Percentiles rank a stretch among this genome's conserved stretches.
Evolutionary conservation across 2,113 vertebrate species (phyloP).

Genomic region (Synodontis membranacea): DNA sequence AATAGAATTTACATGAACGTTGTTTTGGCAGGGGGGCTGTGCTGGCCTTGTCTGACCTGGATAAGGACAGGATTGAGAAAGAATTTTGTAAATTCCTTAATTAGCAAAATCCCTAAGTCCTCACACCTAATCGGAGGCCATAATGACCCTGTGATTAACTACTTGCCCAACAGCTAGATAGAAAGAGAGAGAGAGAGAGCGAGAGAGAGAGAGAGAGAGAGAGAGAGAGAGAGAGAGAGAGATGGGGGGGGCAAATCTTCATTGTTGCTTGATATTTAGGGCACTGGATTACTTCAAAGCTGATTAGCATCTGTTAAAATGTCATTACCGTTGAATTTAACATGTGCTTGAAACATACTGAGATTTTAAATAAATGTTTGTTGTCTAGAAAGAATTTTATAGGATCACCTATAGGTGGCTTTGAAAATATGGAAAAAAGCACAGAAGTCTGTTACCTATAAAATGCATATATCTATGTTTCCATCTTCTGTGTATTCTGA

Average conservation of each 20-base stretch:
- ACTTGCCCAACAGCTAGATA: not conserved
- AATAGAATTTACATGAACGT: not conserved
- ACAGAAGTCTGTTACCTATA: no score
- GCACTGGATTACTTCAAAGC: not conserved
- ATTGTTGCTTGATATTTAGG: not conserved
- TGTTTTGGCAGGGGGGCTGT: not conserved
- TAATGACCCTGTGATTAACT: constrained; percentile 43
- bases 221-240: constrained; percentile 2
- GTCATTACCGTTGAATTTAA: not conserved
- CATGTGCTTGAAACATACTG: not conserved
- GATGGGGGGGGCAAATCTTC: constrained; percentile 43
- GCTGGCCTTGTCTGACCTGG: not conserved
- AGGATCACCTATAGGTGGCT: no score
- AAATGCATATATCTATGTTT: no score
- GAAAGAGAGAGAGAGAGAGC: constrained; percentile 4
- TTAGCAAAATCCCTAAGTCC: constrained; percentile 82
- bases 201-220: no score
- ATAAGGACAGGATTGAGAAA: not conserved
- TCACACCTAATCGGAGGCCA: constrained; percentile 73
- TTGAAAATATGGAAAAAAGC: no score
- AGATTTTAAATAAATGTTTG: not conserved
- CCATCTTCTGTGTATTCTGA: no score
- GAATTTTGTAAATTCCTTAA: constrained; percentile 77
- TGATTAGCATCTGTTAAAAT: not conserved
- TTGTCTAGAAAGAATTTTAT: not conserved